These are phyloP conservation scores for Apostichopus japonicus DNA, from an alignment of 35 echinoderm and acorn worm species.

Conservation along the genomic window DNA sequence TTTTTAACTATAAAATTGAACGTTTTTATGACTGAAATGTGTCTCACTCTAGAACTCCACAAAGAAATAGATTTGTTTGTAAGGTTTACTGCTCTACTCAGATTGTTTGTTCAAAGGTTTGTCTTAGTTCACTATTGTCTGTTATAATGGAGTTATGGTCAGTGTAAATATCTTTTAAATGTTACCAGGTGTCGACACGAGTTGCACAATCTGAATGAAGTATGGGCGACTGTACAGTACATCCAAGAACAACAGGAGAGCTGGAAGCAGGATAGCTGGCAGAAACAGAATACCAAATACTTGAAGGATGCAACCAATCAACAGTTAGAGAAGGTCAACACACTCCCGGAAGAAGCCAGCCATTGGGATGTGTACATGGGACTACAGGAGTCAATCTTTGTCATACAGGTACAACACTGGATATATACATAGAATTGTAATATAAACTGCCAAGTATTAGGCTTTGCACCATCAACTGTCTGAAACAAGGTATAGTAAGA, in stretches of 20 bases:
- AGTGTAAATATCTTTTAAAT: background rate
- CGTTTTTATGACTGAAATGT: too few relatives aligned
- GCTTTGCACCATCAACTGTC: too few relatives aligned
- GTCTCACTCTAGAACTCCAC: too few relatives aligned
- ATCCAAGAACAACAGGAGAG: constrained; percentile 88
- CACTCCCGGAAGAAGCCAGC: constrained; percentile 77
- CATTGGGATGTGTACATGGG: constrained; percentile 86
- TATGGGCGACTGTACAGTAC: constrained; percentile 88
- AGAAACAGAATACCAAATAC: constrained; percentile 92
- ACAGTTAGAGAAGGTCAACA: constrained; percentile 79
- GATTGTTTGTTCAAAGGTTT: too few relatives aligned
- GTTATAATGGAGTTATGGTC: background rate
- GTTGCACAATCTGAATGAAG: constrained; percentile 78
- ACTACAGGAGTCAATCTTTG: constrained; percentile 87
- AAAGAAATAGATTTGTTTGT: too few relatives aligned
- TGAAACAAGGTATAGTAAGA: too few relatives aligned
- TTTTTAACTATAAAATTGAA: too few relatives aligned
- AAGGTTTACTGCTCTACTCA: too few relatives aligned
- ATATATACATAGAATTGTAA: background rate
- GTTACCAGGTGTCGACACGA: constrained; percentile 86
- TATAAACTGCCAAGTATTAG: too few relatives aligned
- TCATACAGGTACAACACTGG: constrained; percentile 79
- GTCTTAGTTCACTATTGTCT: too few relatives aligned
- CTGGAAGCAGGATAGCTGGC: constrained; percentile 97
- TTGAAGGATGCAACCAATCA: constrained; percentile 84